These are phyloP conservation scores for Epistrophe grossulariae DNA, from an alignment of 2,888 invertebrate genomes.

Conservation along the genomic window DNA sequence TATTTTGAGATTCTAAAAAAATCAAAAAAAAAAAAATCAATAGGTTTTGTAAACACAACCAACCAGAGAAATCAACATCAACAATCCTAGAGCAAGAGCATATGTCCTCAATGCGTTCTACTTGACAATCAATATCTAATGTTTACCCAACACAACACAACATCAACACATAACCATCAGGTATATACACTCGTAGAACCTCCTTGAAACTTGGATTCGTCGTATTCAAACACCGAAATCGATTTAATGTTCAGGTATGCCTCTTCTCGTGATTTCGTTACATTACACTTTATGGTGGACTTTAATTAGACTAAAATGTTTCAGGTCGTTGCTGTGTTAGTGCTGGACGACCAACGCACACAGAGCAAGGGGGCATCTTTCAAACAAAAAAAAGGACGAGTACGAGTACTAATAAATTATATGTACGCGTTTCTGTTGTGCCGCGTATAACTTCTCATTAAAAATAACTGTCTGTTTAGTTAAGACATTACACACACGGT, in stretches of 20 bases:
- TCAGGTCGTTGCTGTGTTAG: background rate
- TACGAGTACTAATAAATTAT: conserved; percentile 34
- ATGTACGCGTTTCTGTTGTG: conserved; percentile 40
- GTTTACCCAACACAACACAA: conserved; percentile 51
- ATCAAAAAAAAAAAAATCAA: conserved; percentile 68
- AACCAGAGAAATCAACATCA: conserved; percentile 46
- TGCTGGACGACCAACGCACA: too few species aligned
- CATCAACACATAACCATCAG: conserved; percentile 11
- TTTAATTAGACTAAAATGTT: conserved; percentile 40
- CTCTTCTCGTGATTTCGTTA: conserved; percentile 47
- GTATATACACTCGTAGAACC: background rate
- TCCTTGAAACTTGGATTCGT: conserved; percentile 9
- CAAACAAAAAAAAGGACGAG: background rate
- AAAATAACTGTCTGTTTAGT: conserved; percentile 68
- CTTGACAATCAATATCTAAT: conserved; percentile 69
- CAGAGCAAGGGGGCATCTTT: too few species aligned
- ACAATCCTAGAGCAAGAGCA: conserved; percentile 9
- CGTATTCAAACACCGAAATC: conserved; percentile 56
- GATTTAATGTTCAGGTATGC: conserved; percentile 41
- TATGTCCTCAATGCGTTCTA: conserved; percentile 43
- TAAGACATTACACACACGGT: conserved; percentile 61
- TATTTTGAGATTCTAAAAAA: conserved; percentile 49
- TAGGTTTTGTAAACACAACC: conserved; percentile 66
- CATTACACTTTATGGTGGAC: conserved; percentile 16
- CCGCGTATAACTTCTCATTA: conserved; percentile 61